Base-by-base conservation (phyloP, 2,797 vertebrate genomes). In the Rhinoraja longicauda region DNA sequence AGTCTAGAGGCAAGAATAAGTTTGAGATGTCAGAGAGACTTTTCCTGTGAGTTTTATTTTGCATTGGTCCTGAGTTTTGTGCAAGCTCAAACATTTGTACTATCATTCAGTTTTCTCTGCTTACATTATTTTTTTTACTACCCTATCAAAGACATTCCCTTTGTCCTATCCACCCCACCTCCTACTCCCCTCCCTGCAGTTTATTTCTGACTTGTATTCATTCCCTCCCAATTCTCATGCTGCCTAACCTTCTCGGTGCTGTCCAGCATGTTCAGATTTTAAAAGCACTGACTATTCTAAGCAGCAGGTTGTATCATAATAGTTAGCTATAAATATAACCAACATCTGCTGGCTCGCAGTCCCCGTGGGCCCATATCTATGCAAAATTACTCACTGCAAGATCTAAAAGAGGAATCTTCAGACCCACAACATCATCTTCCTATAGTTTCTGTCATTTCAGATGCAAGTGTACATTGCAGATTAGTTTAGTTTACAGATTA, bases 351-450 rank as follows among this genome's bases (percentile, higher is more conserved):
- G 72, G 67, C 39, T 91, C 45, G 90, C 70, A n/a, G 36, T 92
- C 90, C 39, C 90, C 36, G 17, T 29, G 26, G 90, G 13, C 39
- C 4, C 70, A 92, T 90, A 92, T n/a, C n/a, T 75, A 6, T 75
- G 72, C 36, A 92, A 67, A 92, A 26, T 53, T 92, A 92, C 36
- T 45, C 90, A 92, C 75, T 92, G 90, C 90, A 57, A 92, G 39
- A 92, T 92, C 67, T 29, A 32, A 91, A 91, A 73, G 67, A 73
- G 67, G 70, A 91, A 91, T 21, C 19, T 53, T 91, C 70, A 91
- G 6, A 19, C 67, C 12, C 90, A 91, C 39, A 73, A 73, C 70
- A 92, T 92, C 13, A 59, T 67, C 62, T 75, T 53, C 26, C 7
- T 73, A 32, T 45, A 75, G 90, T 53, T 92, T 75, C 90, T 92